Base-by-base conservation (phyloP, 2,797 vertebrate species). In the Anabacerthia variegaticeps region DNA sequence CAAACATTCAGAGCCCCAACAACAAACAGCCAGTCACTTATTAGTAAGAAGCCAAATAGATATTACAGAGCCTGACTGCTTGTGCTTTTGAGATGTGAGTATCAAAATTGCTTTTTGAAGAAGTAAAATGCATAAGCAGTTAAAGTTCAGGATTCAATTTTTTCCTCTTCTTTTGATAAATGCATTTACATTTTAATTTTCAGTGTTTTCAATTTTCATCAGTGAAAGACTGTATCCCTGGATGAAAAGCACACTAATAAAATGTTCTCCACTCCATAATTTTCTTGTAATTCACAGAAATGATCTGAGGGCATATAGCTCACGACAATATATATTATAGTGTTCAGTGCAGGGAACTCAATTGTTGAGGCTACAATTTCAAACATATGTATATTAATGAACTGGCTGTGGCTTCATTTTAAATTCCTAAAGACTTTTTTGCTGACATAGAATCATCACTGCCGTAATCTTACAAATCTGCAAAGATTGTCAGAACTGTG, bases 121-220 rank as follows among this genome's bases (percentile, higher is more conserved):
- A 82, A 95, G 71, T 78, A 93, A 95, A 96, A 93, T 71, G 77
- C 48, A 93, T 87, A 94, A 92, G 88, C 95, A 95, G 89, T 85
- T 94, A 86, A 95, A 95, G 95, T 90, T 94, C 92, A 93, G 77
- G 58, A 90, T 90, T 95, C 94, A 37, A 54, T 92, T 95, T 92
- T 93, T 95, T 73, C 49, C 36, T 92, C 65, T 73, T 86, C 89
- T 90, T 96, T 92, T 94, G 91, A 96, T 92, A 96, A 94, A 96
- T 93, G 44, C 92, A 95, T 97, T 97, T 95, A 92, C 94, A 97
- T 96, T 95, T 97, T 96, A 96, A 96, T 96, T 97, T 93, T 85
- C 85, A 85, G 74, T 95, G 94, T 96, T 96, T 96, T 96, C 95
- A 95, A 93, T 95, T 96, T 97, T 94, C 89, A 58, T 89, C 93